Evolutionary conservation across 1,140 invertebrate species (phyloP).

Genomic region (Chlorops oryzae): DNA sequence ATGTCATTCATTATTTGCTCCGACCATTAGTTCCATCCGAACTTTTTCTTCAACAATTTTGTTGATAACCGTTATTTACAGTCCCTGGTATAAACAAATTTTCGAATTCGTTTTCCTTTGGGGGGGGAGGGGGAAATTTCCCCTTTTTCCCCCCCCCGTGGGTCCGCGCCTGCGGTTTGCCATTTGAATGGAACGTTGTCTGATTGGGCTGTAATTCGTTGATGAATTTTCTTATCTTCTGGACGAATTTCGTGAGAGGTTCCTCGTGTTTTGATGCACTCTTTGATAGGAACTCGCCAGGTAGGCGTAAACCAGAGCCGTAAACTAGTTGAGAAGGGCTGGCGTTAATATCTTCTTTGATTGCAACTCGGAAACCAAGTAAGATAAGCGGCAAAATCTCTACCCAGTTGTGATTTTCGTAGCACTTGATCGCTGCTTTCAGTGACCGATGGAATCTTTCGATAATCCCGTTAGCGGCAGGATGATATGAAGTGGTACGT

Average conservation of each 20-base stretch:
- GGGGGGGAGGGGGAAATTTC: too few species aligned
- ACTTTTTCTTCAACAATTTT: too few species aligned
- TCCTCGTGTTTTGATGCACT: neutral
- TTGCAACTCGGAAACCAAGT: conserved; percentile 21
- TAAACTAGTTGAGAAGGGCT: conserved; percentile 16
- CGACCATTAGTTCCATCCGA: too few species aligned
- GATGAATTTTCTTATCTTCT: conserved; percentile 21
- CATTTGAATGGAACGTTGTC: conserved; percentile 20
- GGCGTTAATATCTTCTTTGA: conserved; percentile 16
- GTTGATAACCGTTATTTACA: too few species aligned
- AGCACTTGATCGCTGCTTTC: conserved; percentile 38
- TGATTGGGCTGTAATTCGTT: conserved; percentile 12
- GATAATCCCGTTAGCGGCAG: conserved; percentile 44
- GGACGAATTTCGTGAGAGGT: conserved; percentile 12
- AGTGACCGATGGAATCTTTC: conserved; percentile 46
- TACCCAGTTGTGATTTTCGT: conserved; percentile 14
- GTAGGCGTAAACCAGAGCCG: conserved; percentile 29
- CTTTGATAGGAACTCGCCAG: conserved; percentile 45
- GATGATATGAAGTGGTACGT: conserved; percentile 44
- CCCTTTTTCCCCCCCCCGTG: too few species aligned
- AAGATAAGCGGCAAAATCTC: conserved; percentile 22
- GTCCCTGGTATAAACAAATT: too few species aligned
- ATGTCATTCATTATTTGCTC: too few species aligned
- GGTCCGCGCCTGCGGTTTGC: too few species aligned
- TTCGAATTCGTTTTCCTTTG: too few species aligned